phyloP scores from a whole-genome alignment of 2,888 invertebrate genomes.

The Hydroisotoma schaefferi region DNA sequence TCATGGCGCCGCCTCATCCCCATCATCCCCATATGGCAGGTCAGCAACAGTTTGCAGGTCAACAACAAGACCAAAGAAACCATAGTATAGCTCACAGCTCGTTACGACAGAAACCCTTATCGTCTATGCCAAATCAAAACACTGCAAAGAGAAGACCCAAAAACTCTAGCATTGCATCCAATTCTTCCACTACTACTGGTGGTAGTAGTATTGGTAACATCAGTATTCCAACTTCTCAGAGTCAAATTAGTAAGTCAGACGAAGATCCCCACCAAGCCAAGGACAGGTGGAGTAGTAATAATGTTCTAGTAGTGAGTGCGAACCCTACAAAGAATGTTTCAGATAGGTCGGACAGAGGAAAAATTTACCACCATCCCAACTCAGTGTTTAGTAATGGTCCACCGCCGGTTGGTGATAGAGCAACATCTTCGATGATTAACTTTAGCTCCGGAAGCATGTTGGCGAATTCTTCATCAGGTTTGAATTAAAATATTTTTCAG shows the following conservation, averaged over 20 bases:
- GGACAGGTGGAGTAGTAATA: conserved; percentile 28
- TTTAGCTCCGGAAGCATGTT: conserved; percentile 19
- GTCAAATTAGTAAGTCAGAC: conserved; percentile 26
- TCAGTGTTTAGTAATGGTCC: conserved; percentile 11
- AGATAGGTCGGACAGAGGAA: conserved; percentile 19
- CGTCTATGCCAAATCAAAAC: conserved; percentile 21
- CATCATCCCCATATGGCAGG: not conserved
- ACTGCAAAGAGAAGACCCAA: conserved; percentile 33
- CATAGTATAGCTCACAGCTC: conserved; percentile 21
- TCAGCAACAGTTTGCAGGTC: not conserved
- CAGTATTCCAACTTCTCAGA: conserved; percentile 8
- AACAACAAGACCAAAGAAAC: conserved; percentile 16
- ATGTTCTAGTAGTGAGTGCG: conserved; percentile 37
- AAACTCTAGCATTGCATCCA: conserved; percentile 1
- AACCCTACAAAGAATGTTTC: conserved; percentile 28
- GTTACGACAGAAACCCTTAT: conserved; percentile 26
- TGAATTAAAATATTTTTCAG: too few relatives aligned
- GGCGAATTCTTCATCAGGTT: conserved; percentile 15
- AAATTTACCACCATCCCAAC: conserved; percentile 25
- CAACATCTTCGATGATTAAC: conserved; percentile 4
- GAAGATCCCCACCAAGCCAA: conserved; percentile 21
- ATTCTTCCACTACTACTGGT: not conserved
- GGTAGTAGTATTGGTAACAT: not conserved
- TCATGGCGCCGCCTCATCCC: not conserved
- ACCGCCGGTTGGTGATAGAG: conserved; percentile 17